Conservation (phyloP, 2,113 vertebrate genomes). For the Zootoca vivipara region DNA sequence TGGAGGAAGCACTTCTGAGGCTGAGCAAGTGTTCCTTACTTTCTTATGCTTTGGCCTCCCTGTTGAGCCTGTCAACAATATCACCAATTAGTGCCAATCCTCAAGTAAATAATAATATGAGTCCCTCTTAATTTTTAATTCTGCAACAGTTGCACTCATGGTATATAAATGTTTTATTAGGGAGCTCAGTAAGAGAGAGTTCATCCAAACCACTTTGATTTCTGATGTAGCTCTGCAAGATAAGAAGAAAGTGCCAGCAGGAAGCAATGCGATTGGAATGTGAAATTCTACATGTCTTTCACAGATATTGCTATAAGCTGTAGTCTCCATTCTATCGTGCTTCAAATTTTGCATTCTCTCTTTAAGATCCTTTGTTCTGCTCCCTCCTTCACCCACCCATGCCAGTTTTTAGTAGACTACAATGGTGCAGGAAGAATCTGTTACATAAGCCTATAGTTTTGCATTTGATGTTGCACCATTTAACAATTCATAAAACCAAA, state of each 20-base stretch:
- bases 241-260: constrained; percentile 31
- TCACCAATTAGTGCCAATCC: constrained; percentile 71
- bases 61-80: constrained; percentile 59
- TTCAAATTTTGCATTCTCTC: constrained; percentile 21
- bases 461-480: background rate
- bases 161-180: constrained; percentile 68
- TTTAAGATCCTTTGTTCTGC: background rate
- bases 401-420: background rate
- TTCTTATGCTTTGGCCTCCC: constrained; percentile 45
- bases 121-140: constrained; percentile 65
- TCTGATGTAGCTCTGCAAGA: constrained; percentile 21
- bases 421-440: background rate
- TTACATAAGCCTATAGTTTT: background rate
- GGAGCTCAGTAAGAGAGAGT: constrained; percentile 6
- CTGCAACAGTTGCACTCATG: constrained; percentile 41
- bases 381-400: background rate
- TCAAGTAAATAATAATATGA: constrained; percentile 61
- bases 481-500: background rate
- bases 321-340: background rate
- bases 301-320: constrained; percentile 10
- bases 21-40: constrained; percentile 30
- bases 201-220: constrained; percentile 38
- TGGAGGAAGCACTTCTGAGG: constrained; percentile 44
- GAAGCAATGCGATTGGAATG: background rate
- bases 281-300: constrained; percentile 9